Base-by-base conservation (phyloP, 2,797 vertebrate species). In the Glossophaga mutica region DNA sequence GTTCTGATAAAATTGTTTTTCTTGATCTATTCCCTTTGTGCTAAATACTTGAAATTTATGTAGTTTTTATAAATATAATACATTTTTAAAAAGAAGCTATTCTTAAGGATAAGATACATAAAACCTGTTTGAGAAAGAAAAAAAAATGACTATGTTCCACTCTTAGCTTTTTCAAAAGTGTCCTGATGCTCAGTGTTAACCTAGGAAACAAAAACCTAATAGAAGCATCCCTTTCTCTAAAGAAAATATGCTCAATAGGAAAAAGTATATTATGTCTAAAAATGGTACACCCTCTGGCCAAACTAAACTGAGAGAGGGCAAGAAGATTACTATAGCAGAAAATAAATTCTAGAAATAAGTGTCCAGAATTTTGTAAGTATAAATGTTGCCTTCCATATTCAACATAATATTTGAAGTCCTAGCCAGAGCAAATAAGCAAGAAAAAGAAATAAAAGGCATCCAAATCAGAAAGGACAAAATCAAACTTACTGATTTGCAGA, bases 1-100 rank as follows among this genome's bases (percentile, higher is more conserved):
- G 10, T 87, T 79, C 24, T 55, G 6, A 1, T 71, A 65, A 90
- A 10, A 18, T 67, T 91, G n/a, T 50, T 89, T 91, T 70, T 89
- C 48, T 87, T 68, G 15, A 71, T 84, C 50, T 87, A 29, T 76
- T 90, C 44, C 84, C 68, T 74, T 87, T 78, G 39, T 94, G 29
- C 48, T 93, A 0, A 67, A 83, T 18, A 68, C 15, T 84, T 78
- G 15, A 0, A 4, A 44, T 82, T 83, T 57, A 26, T 73, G 5
- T 82, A 44, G 78, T 68, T 95, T 94, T 94, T 91, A 32, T 87
- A 94, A 76, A 21, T 50, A 48, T 34, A 42, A 19, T 74, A 48
- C 6, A 1, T 39, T 59, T 88, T 71, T 46, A 32, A 24, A n/a
- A 84, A 84, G 10, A 18, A 57, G 16, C 55, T 78, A 14, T 94